Evolutionary conservation across 2,888 invertebrate species (phyloP), one percentile per base, ranked within the genome.

Genomic region (Hecatera dysodea): DNA sequence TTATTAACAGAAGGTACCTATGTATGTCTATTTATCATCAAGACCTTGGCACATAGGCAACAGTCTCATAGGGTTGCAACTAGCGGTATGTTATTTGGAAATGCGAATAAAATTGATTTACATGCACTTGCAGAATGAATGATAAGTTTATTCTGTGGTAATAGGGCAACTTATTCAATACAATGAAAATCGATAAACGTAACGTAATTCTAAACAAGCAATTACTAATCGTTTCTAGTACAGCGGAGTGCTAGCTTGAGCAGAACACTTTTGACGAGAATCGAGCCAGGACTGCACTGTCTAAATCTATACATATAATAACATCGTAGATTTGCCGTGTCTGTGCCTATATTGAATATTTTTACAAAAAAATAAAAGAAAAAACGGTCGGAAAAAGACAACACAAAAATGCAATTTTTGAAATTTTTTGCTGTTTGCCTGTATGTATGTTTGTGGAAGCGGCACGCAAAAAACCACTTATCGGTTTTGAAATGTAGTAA

Each of bases 101-200:
- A 67, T 46, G 4, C 36, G 36, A 57, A 72, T 55, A 39, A 57
- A 72, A 72, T 67, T 39, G 57, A 75, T 67, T 72, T 29, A 29
- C 27, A 66, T 74, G 72, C 55, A 52, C 22, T 56, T 57, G 67
- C 39, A 24, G 53, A 46, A 65, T 36, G 33, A 22, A 15, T 52
- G 64, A 52, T 67, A 36, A 53, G 59, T 67, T 73, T 27, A 67
- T 75, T 75, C 24, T n/a, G 53, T 27, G 46, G 46, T 46, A 73
- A 75, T 39, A 17, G 42, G 42, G 12, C 12, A 42, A 33, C n/a
- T 46, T 74, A 44, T 50, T 19, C n/a, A 19, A 24, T 33, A 33
- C 33, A 52, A 53, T 39, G 9, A 7, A 3, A 63, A 46, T 46
- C 24, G 2, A 55, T 42, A 46, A 15, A 46, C 15, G 29, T 64